Evolutionary conservation across 2,888 invertebrate genomes (phyloP).

Genomic region (Odontocerum albicorne): DNA sequence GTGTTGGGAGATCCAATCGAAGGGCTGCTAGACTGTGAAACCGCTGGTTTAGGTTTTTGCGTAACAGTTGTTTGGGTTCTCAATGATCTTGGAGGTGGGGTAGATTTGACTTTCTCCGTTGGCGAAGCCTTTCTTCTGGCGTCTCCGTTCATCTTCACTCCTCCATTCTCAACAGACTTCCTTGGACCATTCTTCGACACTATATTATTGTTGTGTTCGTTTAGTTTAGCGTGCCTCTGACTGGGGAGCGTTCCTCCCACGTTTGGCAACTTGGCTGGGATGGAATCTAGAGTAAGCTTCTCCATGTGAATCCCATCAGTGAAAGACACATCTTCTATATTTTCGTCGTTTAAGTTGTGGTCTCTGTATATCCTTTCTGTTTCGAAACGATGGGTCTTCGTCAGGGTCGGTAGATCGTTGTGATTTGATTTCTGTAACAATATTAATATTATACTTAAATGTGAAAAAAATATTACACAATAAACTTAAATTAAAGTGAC

Average conservation of each 20-base stretch:
- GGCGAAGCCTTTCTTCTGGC: conserved; percentile 10
- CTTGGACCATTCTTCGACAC: conserved; percentile 6
- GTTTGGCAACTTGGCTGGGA: conserved; percentile 46
- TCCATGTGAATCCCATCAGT: conserved; percentile 41
- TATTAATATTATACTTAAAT: too few species aligned
- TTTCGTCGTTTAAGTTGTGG: conserved; percentile 46
- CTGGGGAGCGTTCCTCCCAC: conserved; percentile 48
- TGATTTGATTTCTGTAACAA: conserved; percentile 16
- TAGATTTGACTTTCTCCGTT: not conserved
- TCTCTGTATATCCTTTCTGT: conserved; percentile 49
- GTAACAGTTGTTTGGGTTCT: conserved; percentile 3
- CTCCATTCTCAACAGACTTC: conserved; percentile 5
- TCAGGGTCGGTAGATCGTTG: conserved; percentile 15
- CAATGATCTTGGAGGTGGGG: not conserved
- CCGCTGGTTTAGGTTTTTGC: not conserved
- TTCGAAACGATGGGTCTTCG: conserved; percentile 37
- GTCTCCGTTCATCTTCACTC: conserved; percentile 5
- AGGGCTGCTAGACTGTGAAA: not conserved
- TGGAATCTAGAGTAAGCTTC: conserved; percentile 43
- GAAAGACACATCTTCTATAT: conserved; percentile 51
- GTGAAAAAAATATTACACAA: too few species aligned
- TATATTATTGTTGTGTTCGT: conserved; percentile 8
- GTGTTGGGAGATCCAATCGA: conserved; percentile 1
- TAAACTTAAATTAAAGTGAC: too few species aligned
- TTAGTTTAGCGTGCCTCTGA: conserved; percentile 38